Percentiles rank a stretch among this genome's conserved stretches.
These are phyloP conservation scores for Neoarius graeffei DNA, from an alignment of 2,113 vertebrate species.

Conservation along the genomic window DNA sequence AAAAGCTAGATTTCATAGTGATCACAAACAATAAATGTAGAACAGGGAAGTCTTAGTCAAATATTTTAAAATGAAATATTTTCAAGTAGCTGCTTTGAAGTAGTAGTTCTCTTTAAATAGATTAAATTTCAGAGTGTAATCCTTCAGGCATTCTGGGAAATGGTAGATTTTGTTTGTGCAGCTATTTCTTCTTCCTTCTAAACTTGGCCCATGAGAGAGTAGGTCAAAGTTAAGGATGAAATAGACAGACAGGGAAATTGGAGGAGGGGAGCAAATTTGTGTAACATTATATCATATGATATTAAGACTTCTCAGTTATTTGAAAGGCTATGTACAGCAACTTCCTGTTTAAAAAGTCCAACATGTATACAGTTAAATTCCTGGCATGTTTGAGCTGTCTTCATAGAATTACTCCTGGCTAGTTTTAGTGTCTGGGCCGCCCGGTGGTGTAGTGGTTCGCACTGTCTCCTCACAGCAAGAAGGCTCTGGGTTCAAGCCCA, in stretches of 20 bases:
- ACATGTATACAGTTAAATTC: slow-evolving; percentile 2
- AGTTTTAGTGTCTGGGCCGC: neutral
- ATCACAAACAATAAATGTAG: neutral
- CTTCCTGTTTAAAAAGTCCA: neutral
- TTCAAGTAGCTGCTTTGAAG: neutral
- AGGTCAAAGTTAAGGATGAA: slow-evolving; percentile 31
- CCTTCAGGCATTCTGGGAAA: slow-evolving; percentile 24
- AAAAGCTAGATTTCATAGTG: neutral
- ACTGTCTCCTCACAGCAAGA: too few relatives aligned
- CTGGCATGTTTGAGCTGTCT: neutral
- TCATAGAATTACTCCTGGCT: neutral
- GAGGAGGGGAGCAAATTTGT: neutral
- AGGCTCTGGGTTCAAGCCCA: too few relatives aligned
- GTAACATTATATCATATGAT: neutral
- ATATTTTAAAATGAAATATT: neutral
- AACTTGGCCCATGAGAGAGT: slow-evolving; percentile 11
- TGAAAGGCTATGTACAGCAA: neutral
- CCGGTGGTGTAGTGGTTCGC: too few relatives aligned
- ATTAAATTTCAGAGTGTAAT: neutral
- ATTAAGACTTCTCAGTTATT: neutral
- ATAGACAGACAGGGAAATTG: neutral
- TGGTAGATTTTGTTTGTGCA: slow-evolving; percentile 13
- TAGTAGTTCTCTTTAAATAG: neutral
- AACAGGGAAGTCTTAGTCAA: neutral
- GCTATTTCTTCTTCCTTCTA: slow-evolving; percentile 28